Base-by-base conservation (phyloP, 2,888 invertebrate genomes). In the Mythimna pallens region DNA sequence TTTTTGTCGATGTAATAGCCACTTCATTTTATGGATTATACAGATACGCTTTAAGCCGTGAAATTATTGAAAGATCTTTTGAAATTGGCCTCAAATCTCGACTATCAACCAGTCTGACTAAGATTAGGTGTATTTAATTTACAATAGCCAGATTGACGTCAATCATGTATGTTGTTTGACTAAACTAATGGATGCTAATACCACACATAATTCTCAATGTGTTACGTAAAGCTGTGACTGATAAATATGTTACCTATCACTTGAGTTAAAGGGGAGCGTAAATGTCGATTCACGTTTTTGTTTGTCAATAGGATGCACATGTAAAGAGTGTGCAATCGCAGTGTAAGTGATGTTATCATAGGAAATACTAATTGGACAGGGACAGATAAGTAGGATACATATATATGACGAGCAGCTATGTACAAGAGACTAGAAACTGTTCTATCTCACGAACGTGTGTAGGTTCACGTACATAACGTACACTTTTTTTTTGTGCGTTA, bases 151-250 rank as follows among this genome's bases (percentile, higher is more conserved):
- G 76, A 74, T 75, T 86, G 87, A 87, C 86, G 84, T 84, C 84
- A 86, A 70, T 78, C 76, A 77, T 74, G 74, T 66, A 57, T 73
- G 73, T 76, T 70, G 71, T 78, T 78, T 82, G 73, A 69, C 71
- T 71, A 77, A 75, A 82, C 76, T 85, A 83, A 85, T 83, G 76
- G 78, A 83, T 82, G 83, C 79, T 85, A 86, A 86, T 82, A 70
- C 34, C 62, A 63, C 71, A 80, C 74, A 82, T 73, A 79, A 70
- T 75, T 81, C 68, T 78, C 61, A 77, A 77, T 77, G 63, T 59
- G 58, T 84, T 80, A 80, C 77, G 76, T 76, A 77, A 76, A 76
- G 57, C 55, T 54, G 64, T 69, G 36, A 62, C 76, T 73, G 72
- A 83, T 81, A 85, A 77, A 76, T 68, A 67, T 54, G 66, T 50